Evolutionary conservation across 2,113 vertebrate genomes (phyloP).

Genomic region (Odocoileus virginianus): DNA sequence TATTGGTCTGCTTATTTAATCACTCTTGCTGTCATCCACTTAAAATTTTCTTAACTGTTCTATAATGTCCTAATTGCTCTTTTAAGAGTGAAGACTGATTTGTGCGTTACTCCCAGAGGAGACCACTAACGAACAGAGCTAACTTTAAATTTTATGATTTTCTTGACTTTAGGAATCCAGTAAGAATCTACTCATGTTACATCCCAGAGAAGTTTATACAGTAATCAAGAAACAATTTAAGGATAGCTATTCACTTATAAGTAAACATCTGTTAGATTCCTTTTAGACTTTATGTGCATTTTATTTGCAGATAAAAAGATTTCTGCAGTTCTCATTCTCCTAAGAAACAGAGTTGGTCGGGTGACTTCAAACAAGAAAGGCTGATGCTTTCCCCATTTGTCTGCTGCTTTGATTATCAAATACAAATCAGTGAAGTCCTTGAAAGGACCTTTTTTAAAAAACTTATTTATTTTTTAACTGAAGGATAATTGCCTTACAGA

Average conservation of each 20-base stretch:
- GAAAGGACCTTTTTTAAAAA: neutral
- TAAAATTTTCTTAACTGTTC: neutral
- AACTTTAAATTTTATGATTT: slow-evolving; percentile 10
- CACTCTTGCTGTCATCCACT: neutral
- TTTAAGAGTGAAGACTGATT: neutral
- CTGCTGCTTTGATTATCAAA: neutral
- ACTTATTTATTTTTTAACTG: neutral
- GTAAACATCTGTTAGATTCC: neutral
- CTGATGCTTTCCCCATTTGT: neutral
- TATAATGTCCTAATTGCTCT: neutral
- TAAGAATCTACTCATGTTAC: neutral
- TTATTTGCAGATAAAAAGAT: neutral
- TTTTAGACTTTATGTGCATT: neutral
- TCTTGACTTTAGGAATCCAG: neutral
- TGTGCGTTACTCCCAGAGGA: neutral
- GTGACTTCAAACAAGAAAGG: neutral
- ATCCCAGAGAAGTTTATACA: neutral
- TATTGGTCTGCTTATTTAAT: neutral
- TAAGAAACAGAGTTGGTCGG: neutral
- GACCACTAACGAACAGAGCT: neutral
- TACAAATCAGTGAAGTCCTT: neutral
- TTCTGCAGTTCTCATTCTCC: neutral
- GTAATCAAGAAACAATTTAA: neutral
- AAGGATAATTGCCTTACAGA: neutral
- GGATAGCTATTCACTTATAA: neutral